Evolutionary conservation across 2,797 vertebrate species (phyloP).

Genomic region (Ficedula albicollis): DNA sequence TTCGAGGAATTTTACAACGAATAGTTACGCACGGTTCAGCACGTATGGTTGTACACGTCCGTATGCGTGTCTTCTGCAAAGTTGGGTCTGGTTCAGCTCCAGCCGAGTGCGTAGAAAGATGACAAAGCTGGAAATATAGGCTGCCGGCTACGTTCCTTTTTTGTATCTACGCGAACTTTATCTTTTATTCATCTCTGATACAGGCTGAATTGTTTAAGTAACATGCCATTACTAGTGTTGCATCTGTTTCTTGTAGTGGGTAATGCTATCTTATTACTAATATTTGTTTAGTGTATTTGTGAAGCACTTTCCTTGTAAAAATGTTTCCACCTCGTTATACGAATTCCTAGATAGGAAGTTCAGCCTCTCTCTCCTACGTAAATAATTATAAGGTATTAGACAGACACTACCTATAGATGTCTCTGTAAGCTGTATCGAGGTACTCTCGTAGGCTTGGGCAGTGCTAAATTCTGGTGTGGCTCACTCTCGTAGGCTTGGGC

Average conservation of each 20-base stretch:
- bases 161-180: not conserved
- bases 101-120: slow-evolving; percentile 4
- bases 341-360: slow-evolving; percentile 53
- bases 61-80: slow-evolving; percentile 40
- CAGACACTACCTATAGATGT: slow-evolving; percentile 40
- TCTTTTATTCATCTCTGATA: not conserved
- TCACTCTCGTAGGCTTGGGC: not conserved
- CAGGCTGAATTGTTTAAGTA: slow-evolving; percentile 41
- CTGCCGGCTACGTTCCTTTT: slow-evolving; percentile 18
- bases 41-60: not conserved
- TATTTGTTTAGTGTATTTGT: not conserved
- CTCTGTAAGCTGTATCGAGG: not conserved
- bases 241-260: not conserved
- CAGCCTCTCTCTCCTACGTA: slow-evolving; percentile 16
- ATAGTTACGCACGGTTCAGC: not conserved
- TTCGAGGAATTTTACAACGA: not conserved
- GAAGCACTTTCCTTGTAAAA: slow-evolving; percentile 27
- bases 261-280: not conserved
- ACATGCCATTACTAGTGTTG: not conserved
- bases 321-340: slow-evolving; percentile 20
- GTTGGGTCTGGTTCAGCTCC: slow-evolving; percentile 64
- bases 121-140: slow-evolving; percentile 42
- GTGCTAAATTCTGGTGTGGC: not conserved
- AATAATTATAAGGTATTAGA: slow-evolving; percentile 47
- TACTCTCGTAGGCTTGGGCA: not conserved